Base-by-base conservation (phyloP, 2,888 invertebrate genomes). In the Aspidapion aeneum region DNA sequence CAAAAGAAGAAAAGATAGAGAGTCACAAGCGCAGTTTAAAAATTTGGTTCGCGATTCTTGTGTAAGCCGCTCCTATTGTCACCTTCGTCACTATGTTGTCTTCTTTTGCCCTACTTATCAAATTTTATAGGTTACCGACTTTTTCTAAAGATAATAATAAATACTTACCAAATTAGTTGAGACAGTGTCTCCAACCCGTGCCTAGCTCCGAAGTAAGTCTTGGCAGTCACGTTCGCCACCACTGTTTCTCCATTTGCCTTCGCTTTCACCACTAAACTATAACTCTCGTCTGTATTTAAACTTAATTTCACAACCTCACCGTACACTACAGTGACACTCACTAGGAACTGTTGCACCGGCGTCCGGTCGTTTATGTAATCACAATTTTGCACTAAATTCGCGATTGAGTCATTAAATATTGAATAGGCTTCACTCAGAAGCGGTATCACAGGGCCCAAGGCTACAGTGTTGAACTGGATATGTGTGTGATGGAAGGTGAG, bases 161-260 rank as follows among this genome's bases (percentile, higher is more conserved):
- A n/a, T 57, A 62, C 65, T 65, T 62, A 68, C 92, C 92, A 92
- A 57, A 91, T 87, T 68, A 93, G 80, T 74, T 93, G 93, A n/a
- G 89, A 87, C 7, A 93, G 78, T 0, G 92, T 91, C 74, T 92
- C 90, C 52, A 92, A 81, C 0, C 86, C 93, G 73, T 93, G 90
- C 0, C 93, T 84, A 0, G 90, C 91, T 0, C 93, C 93, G 74
- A 90, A 90, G 77, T 87, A 92, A 0, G 88, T 88, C 54, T 84
- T 84, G 0, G 89, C 90, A 0, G 79, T 79, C 51, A 92, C 86
- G 65, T 84, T 85, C 0, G 84, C 89, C 1, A 84, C 79, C n/a
- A 90, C 76, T 0, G 79, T 74, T 49, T 63, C 63, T 16, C 65
- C 83, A 68, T 81, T 78, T 63, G 85, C 81, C 60, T 79, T 79